These are phyloP conservation scores for Patella pellucida DNA, from an alignment of 2,888 invertebrate species.

Conservation along the genomic window DNA sequence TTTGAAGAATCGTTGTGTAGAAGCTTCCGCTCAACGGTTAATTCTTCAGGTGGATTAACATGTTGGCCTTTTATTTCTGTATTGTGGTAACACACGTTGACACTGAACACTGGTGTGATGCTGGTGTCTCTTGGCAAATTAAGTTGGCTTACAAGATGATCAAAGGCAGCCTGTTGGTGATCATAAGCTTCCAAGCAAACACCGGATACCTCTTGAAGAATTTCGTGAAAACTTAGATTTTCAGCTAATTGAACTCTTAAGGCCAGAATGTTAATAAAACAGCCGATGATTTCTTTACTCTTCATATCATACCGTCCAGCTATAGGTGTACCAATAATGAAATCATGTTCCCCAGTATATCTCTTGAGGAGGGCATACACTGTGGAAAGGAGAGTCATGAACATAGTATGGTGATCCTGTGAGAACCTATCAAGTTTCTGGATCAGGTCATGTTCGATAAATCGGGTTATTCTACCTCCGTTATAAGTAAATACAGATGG, in stretches of 20 bases:
- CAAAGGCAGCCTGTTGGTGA: background rate
- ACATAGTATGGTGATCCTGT: background rate
- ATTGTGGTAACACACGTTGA: conserved; percentile 1
- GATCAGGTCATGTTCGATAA: background rate
- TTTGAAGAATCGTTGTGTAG: conserved; percentile 4
- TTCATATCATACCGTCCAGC: background rate
- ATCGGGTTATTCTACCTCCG: background rate
- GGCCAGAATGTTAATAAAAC: background rate
- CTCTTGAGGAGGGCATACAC: background rate
- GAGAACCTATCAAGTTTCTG: background rate
- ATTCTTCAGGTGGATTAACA: background rate
- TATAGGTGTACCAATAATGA: background rate
- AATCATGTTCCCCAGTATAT: background rate
- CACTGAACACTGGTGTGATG: background rate
- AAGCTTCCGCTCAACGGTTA: background rate
- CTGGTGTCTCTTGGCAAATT: background rate
- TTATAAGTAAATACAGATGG: background rate
- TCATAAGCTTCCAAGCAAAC: conserved; percentile 9
- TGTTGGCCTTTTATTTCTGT: background rate
- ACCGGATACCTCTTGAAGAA: background rate
- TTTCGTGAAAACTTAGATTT: background rate
- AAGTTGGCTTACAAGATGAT: background rate
- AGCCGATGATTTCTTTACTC: background rate
- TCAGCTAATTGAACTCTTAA: background rate
- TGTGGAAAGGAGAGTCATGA: background rate